Evolutionary conservation across 2,113 vertebrate genomes (phyloP), one percentile per base, ranked within the genome.

Genomic region (Vireo altiloquus): DNA sequence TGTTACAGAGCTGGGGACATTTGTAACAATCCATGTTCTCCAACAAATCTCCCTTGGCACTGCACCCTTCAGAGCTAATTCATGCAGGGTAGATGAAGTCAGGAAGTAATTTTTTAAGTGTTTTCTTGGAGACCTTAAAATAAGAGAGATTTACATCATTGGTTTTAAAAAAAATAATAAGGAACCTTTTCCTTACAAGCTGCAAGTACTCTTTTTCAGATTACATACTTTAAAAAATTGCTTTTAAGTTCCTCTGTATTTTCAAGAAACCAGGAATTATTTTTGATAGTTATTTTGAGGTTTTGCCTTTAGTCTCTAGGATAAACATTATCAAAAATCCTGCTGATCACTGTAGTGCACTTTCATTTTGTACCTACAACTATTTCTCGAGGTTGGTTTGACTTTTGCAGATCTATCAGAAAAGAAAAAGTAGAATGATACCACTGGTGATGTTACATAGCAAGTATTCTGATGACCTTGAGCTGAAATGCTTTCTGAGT

Each of bases 381-480:
- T 37, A 44, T 65, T 94, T 80, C 50, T 92, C 0, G 0, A 50
- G 13, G 15, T 91, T 96, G 94, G 39, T 75, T 88, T 71, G 42
- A 53, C 70, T 93, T 96, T 30, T 63, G 50, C 47, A 95, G 64
- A 81, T 40, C 65, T 54, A 27, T 87, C 70, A 88, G 79, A 86
- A 91, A 88, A 94, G 57, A 66, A 89, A 75, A 93, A 65, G 50
- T 37, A 82, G 49, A 75, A 37, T 35, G 15, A 25, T 60, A 74
- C 15, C 37, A 24, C 44, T 92, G 60, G 53, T 57, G 76, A 50
- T 72, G 40, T 64, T 93, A 49, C 39, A n/a, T 40, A 47, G 56
- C 54, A 11, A 91, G 20, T 76, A 60, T 53, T 96, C 75, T 15
- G 24, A 15, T 86, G 94, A 95, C 95, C 95, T 96, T 96, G 92